phyloP scores from a whole-genome alignment of 2,113 vertebrate genomes.

The Neogale vison region DNA sequence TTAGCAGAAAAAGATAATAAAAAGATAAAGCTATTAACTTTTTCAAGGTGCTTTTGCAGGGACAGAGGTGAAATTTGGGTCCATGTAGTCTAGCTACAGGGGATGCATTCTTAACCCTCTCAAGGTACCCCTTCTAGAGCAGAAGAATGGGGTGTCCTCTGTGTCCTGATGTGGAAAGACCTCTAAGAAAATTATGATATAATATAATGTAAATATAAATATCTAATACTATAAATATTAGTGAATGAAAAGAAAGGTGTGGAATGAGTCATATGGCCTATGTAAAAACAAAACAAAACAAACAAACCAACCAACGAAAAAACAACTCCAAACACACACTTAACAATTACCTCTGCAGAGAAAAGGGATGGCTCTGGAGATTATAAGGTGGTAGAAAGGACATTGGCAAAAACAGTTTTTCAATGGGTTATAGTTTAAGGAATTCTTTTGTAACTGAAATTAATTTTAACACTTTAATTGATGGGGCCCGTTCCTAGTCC shows the following conservation, averaged over 20 bases:
- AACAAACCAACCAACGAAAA: too few species aligned
- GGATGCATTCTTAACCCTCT: neutral
- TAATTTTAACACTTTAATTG: neutral
- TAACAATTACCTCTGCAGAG: neutral
- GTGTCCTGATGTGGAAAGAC: neutral
- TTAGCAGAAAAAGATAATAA: neutral
- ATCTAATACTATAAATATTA: neutral
- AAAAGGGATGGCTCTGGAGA: neutral
- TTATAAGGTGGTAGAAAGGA: neutral
- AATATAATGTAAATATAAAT: neutral
- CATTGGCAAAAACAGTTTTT: neutral
- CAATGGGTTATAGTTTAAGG: neutral
- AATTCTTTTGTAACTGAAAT: neutral
- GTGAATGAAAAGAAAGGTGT: neutral
- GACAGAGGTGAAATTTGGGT: neutral
- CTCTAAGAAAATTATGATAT: neutral
- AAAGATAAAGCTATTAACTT: neutral
- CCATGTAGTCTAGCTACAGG: fast-evolving
- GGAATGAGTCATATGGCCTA: neutral
- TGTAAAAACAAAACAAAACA: too few species aligned
- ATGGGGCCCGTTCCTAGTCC: neutral
- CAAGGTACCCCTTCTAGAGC: neutral
- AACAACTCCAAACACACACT: neutral
- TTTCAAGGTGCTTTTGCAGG: neutral
- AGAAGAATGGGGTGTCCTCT: neutral